Evolutionary conservation across 2,797 vertebrate species (phyloP).

Genomic region (Sebastes wilsoni): DNA sequence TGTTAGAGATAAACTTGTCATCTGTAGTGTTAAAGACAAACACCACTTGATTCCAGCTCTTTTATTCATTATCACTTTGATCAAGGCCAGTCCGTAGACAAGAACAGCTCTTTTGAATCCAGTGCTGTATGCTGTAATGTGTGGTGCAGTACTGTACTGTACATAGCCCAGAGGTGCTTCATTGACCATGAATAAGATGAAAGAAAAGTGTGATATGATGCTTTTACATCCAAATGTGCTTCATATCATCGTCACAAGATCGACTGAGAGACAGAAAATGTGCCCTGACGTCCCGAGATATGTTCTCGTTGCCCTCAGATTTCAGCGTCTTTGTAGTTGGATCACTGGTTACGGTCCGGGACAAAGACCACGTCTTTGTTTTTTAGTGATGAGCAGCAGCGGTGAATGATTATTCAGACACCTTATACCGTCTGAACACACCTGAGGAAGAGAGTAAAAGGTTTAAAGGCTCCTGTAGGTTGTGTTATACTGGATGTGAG

Average conservation of each 20-base stretch:
- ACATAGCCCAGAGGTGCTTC: slow-evolving; percentile 35
- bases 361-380: slow-evolving; percentile 21
- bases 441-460: not conserved
- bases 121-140: slow-evolving; percentile 3
- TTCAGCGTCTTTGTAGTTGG: not conserved
- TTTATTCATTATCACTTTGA: slow-evolving; percentile 43
- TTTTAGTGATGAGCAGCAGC: not conserved
- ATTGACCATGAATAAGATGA: slow-evolving; percentile 51
- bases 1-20: slow-evolving; percentile 19
- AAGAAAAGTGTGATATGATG: slow-evolving; percentile 17
- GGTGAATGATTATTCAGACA: slow-evolving; percentile 25
- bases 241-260: slow-evolving; percentile 52
- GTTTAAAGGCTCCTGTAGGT: not conserved
- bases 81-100: slow-evolving; percentile 34
- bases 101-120: slow-evolving; percentile 36
- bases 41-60: slow-evolving; percentile 25
- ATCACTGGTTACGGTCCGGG: slow-evolving; percentile 6
- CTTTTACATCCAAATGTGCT: slow-evolving; percentile 41
- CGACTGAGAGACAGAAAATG: slow-evolving; percentile 1
- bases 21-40: slow-evolving; percentile 27
- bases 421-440: not conserved
- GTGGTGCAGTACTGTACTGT: slow-evolving; percentile 15
- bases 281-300: not conserved
- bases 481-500: not conserved
- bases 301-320: not conserved